These are phyloP conservation scores for Fratercula arctica DNA, from an alignment of 2,797 vertebrate genomes.

Conservation along the genomic window DNA sequence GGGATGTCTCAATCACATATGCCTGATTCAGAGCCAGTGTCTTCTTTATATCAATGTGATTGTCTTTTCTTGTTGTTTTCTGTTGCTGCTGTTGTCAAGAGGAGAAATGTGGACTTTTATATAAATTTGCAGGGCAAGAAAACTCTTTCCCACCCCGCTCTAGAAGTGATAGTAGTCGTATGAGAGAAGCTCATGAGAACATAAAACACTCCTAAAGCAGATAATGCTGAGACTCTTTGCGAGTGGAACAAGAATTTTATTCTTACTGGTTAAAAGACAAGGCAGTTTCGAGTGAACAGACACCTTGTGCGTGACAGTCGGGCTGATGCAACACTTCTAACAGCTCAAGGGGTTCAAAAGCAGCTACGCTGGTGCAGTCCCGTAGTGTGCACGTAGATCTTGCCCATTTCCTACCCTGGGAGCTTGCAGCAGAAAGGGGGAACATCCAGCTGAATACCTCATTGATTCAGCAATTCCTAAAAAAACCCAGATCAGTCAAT, in stretches of 20 bases:
- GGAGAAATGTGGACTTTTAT: neutral
- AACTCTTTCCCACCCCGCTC: neutral
- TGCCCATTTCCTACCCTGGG: neutral
- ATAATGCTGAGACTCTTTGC: neutral
- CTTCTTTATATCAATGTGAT: neutral
- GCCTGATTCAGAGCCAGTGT: neutral
- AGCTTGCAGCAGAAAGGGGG: neutral
- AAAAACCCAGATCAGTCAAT: neutral
- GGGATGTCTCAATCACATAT: neutral
- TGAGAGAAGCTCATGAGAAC: neutral
- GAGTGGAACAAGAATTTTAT: neutral
- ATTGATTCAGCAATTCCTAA: neutral
- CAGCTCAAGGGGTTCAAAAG: neutral
- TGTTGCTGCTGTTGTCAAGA: neutral
- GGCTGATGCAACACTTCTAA: neutral
- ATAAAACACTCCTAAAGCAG: neutral
- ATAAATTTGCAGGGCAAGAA: neutral
- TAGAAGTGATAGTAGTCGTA: neutral
- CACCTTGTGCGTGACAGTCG: neutral
- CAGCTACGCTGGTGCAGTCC: neutral
- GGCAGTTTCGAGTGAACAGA: accelerated
- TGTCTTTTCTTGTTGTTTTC: neutral
- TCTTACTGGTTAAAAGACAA: neutral
- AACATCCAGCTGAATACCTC: neutral
- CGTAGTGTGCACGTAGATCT: neutral